These are phyloP conservation scores for Drosophila carrolli DNA, from an alignment of 1,140 invertebrate genomes.

Conservation along the genomic window DNA sequence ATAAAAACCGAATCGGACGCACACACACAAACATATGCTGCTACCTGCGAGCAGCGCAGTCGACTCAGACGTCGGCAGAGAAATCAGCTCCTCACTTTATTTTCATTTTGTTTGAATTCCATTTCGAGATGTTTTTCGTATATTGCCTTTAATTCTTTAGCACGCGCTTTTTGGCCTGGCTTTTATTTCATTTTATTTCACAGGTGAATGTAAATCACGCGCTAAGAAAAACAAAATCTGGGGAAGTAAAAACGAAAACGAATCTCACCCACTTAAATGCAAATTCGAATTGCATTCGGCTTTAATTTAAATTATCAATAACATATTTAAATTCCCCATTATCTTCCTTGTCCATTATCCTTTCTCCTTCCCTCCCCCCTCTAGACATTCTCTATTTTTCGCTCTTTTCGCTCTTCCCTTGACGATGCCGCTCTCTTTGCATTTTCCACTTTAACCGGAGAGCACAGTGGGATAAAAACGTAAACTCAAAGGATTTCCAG, in stretches of 20 bases:
- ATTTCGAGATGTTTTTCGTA: constrained; percentile 58
- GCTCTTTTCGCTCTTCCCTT: constrained; percentile 11
- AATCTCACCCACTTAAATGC: background rate
- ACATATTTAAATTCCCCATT: constrained; percentile 40
- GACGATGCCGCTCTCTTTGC: constrained; percentile 30
- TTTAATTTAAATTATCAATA: constrained; percentile 54
- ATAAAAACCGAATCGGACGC: constrained; percentile 39
- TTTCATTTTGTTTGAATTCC: constrained; percentile 28
- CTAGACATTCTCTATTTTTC: background rate
- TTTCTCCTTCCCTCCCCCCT: background rate
- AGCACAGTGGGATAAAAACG: constrained; percentile 17
- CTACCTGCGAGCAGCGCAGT: constrained; percentile 31
- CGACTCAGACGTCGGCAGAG: constrained; percentile 15
- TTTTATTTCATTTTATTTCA: constrained; percentile 21
- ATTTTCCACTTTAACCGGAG: constrained; percentile 21
- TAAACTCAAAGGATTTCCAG: too few relatives aligned
- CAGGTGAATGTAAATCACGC: constrained; percentile 26
- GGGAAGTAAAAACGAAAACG: constrained; percentile 13
- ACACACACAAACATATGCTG: constrained; percentile 23
- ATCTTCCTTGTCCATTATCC: background rate
- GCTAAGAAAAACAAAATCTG: background rate
- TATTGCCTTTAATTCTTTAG: constrained; percentile 22
- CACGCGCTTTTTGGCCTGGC: constrained; percentile 35
- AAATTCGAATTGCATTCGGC: constrained; percentile 26
- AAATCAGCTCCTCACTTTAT: constrained; percentile 53